phyloP scores from a whole-genome alignment of 2,888 invertebrate genomes.

The Uloborus plumipes region DNA sequence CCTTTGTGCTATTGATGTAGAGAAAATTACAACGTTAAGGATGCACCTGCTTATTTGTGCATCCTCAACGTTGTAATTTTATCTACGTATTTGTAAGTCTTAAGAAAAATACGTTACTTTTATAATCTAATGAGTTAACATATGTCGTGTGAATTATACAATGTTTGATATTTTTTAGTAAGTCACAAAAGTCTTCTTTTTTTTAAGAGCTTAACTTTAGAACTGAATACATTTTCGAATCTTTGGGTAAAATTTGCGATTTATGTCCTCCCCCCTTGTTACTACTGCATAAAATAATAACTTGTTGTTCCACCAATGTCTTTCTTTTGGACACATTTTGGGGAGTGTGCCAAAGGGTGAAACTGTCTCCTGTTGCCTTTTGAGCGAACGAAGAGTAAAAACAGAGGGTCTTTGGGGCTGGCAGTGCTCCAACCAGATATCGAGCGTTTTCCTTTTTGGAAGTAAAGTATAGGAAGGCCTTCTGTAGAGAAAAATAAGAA shows the following conservation, averaged over 20 bases:
- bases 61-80: no score
- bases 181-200: no score
- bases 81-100: no score
- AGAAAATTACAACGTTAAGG: no score
- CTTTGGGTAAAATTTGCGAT: neutral
- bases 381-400: constrained; percentile 47
- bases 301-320: constrained; percentile 26
- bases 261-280: neutral
- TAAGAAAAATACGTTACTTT: no score
- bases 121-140: no score
- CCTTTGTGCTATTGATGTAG: no score
- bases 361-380: constrained; percentile 56
- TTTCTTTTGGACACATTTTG: constrained; percentile 38
- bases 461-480: no score
- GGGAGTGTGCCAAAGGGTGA: constrained; percentile 36
- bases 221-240: neutral
- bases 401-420: constrained; percentile 34
- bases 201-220: no score
- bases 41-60: no score
- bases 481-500: constrained; percentile 1
- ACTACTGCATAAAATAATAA: constrained; percentile 34
- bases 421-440: constrained; percentile 60
- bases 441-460: constrained; percentile 26
- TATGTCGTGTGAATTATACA: no score
- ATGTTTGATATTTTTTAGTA: no score